phyloP scores from a whole-genome alignment of 37 sponge, comb jelly and placozoan species.

The Tethya wilhelma region DNA sequence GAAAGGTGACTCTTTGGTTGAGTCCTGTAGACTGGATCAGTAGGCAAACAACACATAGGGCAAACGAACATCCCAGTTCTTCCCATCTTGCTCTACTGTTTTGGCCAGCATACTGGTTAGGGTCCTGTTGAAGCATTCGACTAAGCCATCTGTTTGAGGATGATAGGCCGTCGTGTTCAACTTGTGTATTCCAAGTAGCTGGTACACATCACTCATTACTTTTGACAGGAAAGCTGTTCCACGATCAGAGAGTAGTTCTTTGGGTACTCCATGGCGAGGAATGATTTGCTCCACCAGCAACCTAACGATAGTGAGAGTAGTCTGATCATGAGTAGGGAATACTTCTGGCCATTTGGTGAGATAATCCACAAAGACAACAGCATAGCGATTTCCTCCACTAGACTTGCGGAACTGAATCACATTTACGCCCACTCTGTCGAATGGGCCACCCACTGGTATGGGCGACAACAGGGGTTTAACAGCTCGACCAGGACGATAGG shows the following conservation, averaged over 20 bases:
- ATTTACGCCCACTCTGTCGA: slow-evolving; percentile 58
- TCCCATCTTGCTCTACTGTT: slow-evolving; percentile 12
- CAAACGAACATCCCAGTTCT: neutral
- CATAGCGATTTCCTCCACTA: slow-evolving; percentile 41
- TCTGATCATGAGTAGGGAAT: slow-evolving; percentile 49
- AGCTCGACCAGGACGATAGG: slow-evolving; percentile 22
- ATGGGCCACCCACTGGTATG: slow-evolving; percentile 61
- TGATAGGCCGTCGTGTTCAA: slow-evolving; percentile 63
- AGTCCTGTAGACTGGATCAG: slow-evolving; percentile 25
- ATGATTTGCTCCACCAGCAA: slow-evolving; percentile 58
- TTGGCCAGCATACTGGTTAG: slow-evolving; percentile 35
- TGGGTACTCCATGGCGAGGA: slow-evolving; percentile 67
- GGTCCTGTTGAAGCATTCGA: slow-evolving; percentile 58
- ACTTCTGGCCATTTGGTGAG: slow-evolving; percentile 78
- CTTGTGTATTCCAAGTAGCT: slow-evolving; percentile 49
- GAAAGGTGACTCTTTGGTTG: slow-evolving; percentile 53
- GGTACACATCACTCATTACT: slow-evolving; percentile 33
- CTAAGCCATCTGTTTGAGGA: slow-evolving; percentile 60
- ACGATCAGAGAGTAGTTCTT: slow-evolving; percentile 54
- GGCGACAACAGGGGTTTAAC: slow-evolving; percentile 44
- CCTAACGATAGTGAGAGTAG: slow-evolving; percentile 59
- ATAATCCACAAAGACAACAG: slow-evolving; percentile 70
- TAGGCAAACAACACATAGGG: slow-evolving; percentile 56
- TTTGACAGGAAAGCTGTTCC: slow-evolving; percentile 41
- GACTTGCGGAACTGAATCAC: slow-evolving; percentile 46